A percentile compares a stretch with the other conserved stretches of the same genome.
These are phyloP conservation scores for Capitella teleta DNA, from an alignment of 1,140 invertebrate species.

Conservation along the genomic window DNA sequence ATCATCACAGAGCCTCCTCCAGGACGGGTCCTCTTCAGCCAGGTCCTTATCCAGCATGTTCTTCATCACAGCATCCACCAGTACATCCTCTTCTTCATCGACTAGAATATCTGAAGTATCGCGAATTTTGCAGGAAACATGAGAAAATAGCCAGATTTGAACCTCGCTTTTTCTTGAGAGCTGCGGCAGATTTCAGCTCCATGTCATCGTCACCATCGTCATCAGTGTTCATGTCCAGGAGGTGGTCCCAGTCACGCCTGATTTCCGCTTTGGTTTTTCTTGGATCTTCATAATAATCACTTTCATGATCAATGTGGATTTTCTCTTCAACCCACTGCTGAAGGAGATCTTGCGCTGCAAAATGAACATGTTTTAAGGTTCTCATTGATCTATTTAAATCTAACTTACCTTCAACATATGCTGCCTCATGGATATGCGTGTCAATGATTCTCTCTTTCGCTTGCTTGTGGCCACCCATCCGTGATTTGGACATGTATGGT, in stretches of 20 bases:
- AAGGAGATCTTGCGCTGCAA: constrained; percentile 28
- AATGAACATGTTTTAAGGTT: too few species aligned
- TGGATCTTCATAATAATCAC: constrained; percentile 12
- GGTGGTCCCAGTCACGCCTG: constrained; percentile 9
- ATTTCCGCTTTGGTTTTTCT: constrained; percentile 13
- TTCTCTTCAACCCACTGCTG: constrained; percentile 32
- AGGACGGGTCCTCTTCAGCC: constrained; percentile 18
- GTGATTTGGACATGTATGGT: not conserved
- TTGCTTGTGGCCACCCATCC: not conserved
- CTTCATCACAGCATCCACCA: constrained; percentile 23
- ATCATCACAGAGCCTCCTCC: constrained; percentile 17
- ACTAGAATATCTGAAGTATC: constrained; percentile 18
- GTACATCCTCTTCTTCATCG: constrained; percentile 19
- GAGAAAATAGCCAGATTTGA: too few species aligned
- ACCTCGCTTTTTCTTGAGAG: too few species aligned
- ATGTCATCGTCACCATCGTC: too few species aligned
- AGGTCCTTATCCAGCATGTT: constrained; percentile 28
- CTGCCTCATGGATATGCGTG: constrained; percentile 15
- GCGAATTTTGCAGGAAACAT: constrained; percentile 8
- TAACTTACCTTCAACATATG: constrained; percentile 17
- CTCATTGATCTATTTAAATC: too few species aligned
- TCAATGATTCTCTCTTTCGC: constrained; percentile 1
- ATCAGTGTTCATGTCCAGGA: constrained; percentile 1
- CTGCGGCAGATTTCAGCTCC: too few species aligned
- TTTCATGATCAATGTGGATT: constrained; percentile 17